Conservation (phyloP, 2,797 vertebrate genomes). For the Gallinago nigripennis region DNA sequence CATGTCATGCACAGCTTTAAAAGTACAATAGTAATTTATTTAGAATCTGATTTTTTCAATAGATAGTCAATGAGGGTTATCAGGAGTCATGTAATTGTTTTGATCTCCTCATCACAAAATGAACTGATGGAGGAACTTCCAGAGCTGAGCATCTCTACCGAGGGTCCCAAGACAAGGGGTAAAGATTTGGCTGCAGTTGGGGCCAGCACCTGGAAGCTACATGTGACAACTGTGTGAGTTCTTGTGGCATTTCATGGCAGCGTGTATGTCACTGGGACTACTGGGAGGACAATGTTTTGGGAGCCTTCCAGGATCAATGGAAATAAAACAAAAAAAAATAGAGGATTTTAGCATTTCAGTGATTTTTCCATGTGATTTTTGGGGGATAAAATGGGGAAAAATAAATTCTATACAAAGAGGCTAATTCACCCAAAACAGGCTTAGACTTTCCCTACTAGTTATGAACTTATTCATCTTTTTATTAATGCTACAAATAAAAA, state of each 20-base stretch:
- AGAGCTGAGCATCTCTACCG: rapidly evolving
- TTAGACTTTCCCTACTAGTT: not conserved
- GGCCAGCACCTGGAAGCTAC: not conserved
- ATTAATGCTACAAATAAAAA: not conserved
- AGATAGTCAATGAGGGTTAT: conserved; percentile 63
- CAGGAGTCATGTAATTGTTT: conserved; percentile 58
- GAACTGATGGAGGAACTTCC: not conserved
- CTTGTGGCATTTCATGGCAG: not conserved
- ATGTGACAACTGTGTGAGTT: rapidly evolving
- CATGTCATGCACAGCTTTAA: conserved; percentile 52
- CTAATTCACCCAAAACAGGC: not conserved
- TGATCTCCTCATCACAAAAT: conserved; percentile 15
- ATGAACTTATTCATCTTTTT: not conserved
- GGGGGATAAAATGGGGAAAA: not conserved
- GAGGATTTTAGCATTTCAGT: not conserved
- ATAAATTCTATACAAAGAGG: not conserved
- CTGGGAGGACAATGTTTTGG: not conserved
- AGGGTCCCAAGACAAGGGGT: not conserved
- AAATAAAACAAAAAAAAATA: not conserved
- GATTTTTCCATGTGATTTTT: not conserved
- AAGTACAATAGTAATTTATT: conserved; percentile 55
- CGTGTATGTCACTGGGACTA: not conserved
- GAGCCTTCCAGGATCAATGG: not conserved
- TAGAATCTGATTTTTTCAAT: conserved; percentile 64
- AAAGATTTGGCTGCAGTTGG: not conserved